Percentiles rank a stretch among this genome's conserved stretches.
phyloP scores from a whole-genome alignment of 2,888 invertebrate genomes.

The Hirtodrosophila duncani region DNA sequence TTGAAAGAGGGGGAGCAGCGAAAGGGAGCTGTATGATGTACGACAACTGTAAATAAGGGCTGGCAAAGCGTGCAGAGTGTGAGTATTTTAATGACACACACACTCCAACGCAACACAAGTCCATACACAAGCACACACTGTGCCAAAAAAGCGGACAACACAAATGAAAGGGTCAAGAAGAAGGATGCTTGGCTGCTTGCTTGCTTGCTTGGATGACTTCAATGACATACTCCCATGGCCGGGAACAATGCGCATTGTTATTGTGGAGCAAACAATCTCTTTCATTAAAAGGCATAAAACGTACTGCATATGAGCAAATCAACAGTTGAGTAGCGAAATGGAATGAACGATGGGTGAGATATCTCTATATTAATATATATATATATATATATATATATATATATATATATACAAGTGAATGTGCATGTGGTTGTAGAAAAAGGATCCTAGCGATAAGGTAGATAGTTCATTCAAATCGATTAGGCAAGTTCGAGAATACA shows the following conservation, averaged over 20 bases:
- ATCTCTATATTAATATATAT: no score
- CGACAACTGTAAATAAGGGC: slow-evolving; percentile 30
- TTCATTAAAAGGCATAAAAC: slow-evolving; percentile 66
- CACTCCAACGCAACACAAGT: slow-evolving; percentile 7
- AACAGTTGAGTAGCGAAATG: slow-evolving; percentile 36
- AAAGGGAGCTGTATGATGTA: neutral
- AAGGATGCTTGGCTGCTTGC: slow-evolving; percentile 9
- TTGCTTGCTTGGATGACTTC: no score
- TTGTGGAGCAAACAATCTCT: slow-evolving; percentile 47
- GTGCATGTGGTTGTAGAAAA: no score
- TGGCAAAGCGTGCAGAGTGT: slow-evolving; percentile 5
- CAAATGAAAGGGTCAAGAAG: slow-evolving; percentile 42
- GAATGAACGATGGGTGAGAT: neutral
- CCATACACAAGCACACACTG: neutral
- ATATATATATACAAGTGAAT: no score
- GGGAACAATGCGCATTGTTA: slow-evolving; percentile 53
- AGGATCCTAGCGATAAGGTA: slow-evolving; percentile 30
- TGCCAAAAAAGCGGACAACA: slow-evolving; percentile 25
- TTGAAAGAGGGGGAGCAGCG: neutral
- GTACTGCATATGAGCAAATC: slow-evolving; percentile 63
- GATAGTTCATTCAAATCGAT: no score
- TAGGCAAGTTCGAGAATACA: no score
- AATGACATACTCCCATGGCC: slow-evolving; percentile 2
- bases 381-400: no score
- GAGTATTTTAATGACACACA: slow-evolving; percentile 29